Evolutionary conservation across 2,113 vertebrate genomes (phyloP).

Genomic region (Gnathonemus longibarbis): DNA sequence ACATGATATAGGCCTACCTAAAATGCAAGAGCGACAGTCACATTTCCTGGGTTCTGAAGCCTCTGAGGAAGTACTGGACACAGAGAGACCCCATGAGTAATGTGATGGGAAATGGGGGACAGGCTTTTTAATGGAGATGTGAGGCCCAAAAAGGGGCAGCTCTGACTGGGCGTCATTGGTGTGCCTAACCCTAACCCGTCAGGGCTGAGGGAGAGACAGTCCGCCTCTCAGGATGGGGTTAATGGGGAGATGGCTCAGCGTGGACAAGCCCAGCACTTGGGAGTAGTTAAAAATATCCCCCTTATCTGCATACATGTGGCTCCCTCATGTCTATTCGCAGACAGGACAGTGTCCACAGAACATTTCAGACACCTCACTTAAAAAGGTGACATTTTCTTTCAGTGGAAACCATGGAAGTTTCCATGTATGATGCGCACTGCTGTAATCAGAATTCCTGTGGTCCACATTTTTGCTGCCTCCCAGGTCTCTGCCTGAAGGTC

Average conservation of each 20-base stretch:
- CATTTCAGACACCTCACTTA: not conserved
- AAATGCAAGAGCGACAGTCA: not conserved
- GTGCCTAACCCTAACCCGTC: not conserved
- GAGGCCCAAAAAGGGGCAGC: not conserved
- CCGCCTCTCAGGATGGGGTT: not conserved
- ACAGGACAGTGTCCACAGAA: not conserved
- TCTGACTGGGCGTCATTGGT: not conserved
- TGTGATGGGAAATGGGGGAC: not conserved
- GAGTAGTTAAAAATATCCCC: slow-evolving; percentile 14
- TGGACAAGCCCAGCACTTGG: not conserved
- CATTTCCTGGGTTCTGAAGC: not conserved
- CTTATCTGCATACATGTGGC: slow-evolving; percentile 19
- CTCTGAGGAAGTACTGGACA: not conserved
- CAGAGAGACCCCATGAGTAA: not conserved
- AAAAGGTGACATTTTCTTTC: not conserved
- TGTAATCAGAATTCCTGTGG: not conserved
- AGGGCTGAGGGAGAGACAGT: not conserved
- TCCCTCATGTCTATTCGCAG: slow-evolving; percentile 22
- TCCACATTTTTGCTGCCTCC: not conserved
- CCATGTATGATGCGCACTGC: slow-evolving; percentile 23
- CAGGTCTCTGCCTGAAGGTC: not conserved
- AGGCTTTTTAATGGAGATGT: not conserved
- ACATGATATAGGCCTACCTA: not conserved
- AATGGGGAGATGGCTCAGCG: not conserved
- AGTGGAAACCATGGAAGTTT: not conserved